Conservation (phyloP, 2,888 invertebrate species). For the Drosophila testacea region DNA sequence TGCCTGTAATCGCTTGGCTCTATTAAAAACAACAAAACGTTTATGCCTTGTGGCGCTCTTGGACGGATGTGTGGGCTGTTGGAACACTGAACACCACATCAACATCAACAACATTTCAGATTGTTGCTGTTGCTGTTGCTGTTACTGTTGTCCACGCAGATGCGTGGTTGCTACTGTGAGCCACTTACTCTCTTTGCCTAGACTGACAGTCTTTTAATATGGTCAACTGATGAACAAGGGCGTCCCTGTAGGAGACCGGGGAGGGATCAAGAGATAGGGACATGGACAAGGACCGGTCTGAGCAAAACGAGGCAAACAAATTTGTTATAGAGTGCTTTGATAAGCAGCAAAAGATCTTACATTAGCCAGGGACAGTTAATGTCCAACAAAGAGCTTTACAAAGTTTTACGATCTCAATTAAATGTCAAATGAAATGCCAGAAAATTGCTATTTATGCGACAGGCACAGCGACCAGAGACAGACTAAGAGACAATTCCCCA, state of each 20-base stretch:
- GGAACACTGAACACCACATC: conserved; percentile 48
- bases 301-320: conserved; percentile 37
- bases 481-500: conserved; percentile 37
- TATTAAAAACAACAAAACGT: conserved; percentile 79
- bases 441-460: conserved; percentile 82
- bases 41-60: conserved; percentile 77
- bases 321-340: conserved; percentile 61
- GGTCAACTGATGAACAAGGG: conserved; percentile 53
- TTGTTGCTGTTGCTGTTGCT: conserved; percentile 39
- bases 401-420: conserved; percentile 82
- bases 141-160: conserved; percentile 53
- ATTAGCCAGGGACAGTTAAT: conserved; percentile 67
- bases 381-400: conserved; percentile 75
- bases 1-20: conserved; percentile 74
- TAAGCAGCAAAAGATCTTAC: conserved; percentile 73
- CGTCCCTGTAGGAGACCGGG: conserved; percentile 26
- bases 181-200: conserved; percentile 59
- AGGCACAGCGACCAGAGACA: conserved; percentile 45
- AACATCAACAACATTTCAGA: conserved; percentile 53
- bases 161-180: conserved; percentile 71
- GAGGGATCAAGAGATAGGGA: neutral
- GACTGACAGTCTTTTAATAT: conserved; percentile 66
- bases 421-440: conserved; percentile 81
- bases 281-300: conserved; percentile 24
- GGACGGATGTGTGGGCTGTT: conserved; percentile 59